Evolutionary conservation across 2,888 invertebrate species (phyloP).

Genomic region (Eilema sororculum): DNA sequence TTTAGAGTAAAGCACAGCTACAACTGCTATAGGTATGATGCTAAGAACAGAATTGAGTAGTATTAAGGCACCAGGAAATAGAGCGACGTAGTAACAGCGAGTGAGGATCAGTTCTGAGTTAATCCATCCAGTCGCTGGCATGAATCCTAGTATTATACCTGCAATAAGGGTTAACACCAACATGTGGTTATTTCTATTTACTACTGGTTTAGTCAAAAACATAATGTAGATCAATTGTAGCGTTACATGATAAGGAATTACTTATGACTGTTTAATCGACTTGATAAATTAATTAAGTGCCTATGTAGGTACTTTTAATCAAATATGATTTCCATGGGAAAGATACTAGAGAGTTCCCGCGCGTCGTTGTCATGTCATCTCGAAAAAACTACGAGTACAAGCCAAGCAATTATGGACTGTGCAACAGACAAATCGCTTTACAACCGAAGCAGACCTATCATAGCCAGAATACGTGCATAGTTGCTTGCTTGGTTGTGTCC

Average conservation of each 20-base stretch:
- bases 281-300: too few species aligned
- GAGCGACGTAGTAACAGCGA: constrained; percentile 86
- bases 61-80: constrained; percentile 86
- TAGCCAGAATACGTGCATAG: too few species aligned
- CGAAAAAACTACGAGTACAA: too few species aligned
- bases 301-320: too few species aligned
- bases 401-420: too few species aligned
- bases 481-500: too few species aligned
- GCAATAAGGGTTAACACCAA: constrained; percentile 55
- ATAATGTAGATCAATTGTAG: constrained; percentile 4
- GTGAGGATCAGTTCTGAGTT: constrained; percentile 64
- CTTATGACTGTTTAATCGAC: neutral
- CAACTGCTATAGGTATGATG: constrained; percentile 79
- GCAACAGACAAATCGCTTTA: too few species aligned
- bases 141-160: constrained; percentile 87
- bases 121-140: constrained; percentile 88
- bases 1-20: constrained; percentile 85
- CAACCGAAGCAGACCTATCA: too few species aligned
- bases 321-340: too few species aligned
- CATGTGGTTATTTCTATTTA: constrained; percentile 33
- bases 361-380: too few species aligned
- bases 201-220: constrained; percentile 32
- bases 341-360: too few species aligned
- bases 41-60: constrained; percentile 86
- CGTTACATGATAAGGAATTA: neutral